phyloP scores from a whole-genome alignment of 2,113 vertebrate genomes.

The Dromiciops gliroides region DNA sequence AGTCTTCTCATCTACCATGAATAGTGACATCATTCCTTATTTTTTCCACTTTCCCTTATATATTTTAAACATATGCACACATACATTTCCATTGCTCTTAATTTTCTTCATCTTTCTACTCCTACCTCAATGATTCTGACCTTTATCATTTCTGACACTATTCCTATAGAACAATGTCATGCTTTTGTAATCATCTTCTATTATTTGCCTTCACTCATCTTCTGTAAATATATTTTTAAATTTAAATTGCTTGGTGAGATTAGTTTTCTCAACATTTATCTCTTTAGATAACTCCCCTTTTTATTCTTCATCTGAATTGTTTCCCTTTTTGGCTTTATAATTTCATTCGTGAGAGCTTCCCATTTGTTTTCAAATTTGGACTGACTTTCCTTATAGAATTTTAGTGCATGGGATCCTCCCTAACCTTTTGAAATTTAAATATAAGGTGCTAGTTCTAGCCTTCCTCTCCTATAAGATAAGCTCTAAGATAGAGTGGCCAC shows the following conservation, averaged over 20 bases:
- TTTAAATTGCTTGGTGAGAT: not conserved
- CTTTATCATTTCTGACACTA: not conserved
- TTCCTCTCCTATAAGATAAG: not conserved
- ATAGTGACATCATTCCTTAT: not conserved
- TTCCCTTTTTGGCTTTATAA: not conserved
- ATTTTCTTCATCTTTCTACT: not conserved
- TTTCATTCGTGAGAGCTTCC: not conserved
- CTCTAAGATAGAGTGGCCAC: not conserved
- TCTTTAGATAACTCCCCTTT: not conserved
- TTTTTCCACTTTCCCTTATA: not conserved
- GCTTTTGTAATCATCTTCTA: not conserved
- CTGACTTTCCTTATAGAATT: not conserved
- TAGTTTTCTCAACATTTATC: not conserved
- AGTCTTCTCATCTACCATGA: not conserved
- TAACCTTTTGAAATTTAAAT: not conserved
- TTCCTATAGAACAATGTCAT: not conserved
- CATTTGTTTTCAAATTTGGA: not conserved
- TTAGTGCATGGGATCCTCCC: not conserved
- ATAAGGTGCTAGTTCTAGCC: not conserved
- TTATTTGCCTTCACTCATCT: not conserved
- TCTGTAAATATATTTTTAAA: not conserved
- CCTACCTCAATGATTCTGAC: not conserved
- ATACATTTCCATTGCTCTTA: not conserved
- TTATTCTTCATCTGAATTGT: not conserved
- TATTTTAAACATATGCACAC: not conserved